A percentile compares a stretch with the other conserved stretches of the same genome.
Conservation (phyloP, 2,797 vertebrate genomes). For the Morus bassanus region DNA sequence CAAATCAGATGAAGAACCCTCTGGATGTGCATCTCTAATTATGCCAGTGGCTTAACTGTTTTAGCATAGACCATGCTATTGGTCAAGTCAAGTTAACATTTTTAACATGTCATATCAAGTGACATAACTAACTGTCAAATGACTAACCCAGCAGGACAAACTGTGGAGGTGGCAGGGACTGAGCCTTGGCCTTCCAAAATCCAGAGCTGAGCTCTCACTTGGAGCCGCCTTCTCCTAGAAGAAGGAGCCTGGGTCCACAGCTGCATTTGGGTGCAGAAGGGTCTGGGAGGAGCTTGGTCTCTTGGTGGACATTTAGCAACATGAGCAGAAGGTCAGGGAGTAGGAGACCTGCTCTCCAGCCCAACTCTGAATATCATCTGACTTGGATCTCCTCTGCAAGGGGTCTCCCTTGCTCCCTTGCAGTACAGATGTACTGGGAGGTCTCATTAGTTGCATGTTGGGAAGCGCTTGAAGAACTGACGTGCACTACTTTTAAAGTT, state of each 20-base stretch:
- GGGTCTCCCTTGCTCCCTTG: background rate
- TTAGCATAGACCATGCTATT: background rate
- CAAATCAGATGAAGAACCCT: background rate
- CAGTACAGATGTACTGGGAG: background rate
- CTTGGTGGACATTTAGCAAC: background rate
- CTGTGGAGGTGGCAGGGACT: background rate
- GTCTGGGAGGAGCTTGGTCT: background rate
- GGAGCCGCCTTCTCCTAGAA: background rate
- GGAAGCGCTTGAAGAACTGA: background rate
- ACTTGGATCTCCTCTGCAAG: background rate
- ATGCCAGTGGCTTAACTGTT: background rate
- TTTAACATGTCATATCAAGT: background rate
- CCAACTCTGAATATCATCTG: background rate
- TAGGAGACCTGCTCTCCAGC: background rate
- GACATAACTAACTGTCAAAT: background rate
- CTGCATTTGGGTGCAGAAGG: background rate
- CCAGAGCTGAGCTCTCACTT: background rate
- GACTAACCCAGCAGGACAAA: background rate
- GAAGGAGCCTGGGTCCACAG: background rate
- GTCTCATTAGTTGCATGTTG: conserved; percentile 36
- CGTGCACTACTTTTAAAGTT: conserved; percentile 7
- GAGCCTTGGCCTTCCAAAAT: background rate
- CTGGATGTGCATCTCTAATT: background rate
- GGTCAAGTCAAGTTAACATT: background rate
- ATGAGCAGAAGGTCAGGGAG: background rate